phyloP scores from a whole-genome alignment of 1,140 invertebrate species.

The Brevipalpus yothersi region DNA sequence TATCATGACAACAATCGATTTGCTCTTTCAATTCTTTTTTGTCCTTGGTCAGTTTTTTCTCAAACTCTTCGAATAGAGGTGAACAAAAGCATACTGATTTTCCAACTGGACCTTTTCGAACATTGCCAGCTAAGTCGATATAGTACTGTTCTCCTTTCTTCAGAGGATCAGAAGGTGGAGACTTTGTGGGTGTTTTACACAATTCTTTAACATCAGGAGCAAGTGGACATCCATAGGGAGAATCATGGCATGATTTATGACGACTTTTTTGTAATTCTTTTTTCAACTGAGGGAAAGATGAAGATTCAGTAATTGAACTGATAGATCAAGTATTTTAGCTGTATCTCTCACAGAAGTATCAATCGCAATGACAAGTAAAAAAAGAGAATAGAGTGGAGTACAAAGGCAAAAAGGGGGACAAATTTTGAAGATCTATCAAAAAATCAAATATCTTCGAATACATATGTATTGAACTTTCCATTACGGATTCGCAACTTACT shows the following conservation, averaged over 20 bases:
- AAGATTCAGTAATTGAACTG: too few relatives aligned
- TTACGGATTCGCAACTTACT: not conserved
- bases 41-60: slow-evolving; percentile 54
- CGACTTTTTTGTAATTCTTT: not conserved
- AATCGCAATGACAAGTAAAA: too few relatives aligned
- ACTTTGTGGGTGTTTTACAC: slow-evolving; percentile 54
- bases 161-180: slow-evolving; percentile 55
- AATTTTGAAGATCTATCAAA: too few relatives aligned
- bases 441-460: too few relatives aligned
- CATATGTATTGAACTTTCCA: too few relatives aligned
- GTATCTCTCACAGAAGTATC: too few relatives aligned
- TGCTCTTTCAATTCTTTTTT: slow-evolving; percentile 59
- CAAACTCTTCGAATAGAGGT: slow-evolving; percentile 59
- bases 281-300: not conserved
- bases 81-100: slow-evolving; percentile 59
- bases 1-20: slow-evolving; percentile 49
- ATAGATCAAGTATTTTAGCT: too few relatives aligned
- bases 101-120: slow-evolving; percentile 73
- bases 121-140: slow-evolving; percentile 80
- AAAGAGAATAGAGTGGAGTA: too few relatives aligned
- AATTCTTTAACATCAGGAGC: slow-evolving; percentile 55
- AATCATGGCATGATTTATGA: slow-evolving; percentile 12
- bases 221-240: slow-evolving; percentile 58
- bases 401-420: too few relatives aligned
- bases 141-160: slow-evolving; percentile 77